Evolutionary conservation across 2,113 vertebrate species (phyloP).

Genomic region (Empidonax traillii): DNA sequence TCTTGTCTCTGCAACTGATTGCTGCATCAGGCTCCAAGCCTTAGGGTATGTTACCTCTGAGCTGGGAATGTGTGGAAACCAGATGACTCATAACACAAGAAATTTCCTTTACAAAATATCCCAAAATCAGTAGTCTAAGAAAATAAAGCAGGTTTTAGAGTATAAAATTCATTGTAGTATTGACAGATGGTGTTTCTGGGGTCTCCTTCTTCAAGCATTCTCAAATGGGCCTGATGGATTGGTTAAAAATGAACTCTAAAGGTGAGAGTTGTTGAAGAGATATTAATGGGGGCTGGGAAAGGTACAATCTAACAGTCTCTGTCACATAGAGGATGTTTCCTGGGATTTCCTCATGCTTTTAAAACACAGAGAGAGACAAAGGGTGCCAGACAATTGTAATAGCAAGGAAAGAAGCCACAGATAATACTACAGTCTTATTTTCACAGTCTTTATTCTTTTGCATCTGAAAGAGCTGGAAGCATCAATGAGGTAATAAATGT

Average conservation of each 20-base stretch:
- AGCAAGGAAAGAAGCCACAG: not conserved
- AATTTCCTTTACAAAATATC: not conserved
- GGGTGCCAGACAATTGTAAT: not conserved
- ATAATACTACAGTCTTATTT: not conserved
- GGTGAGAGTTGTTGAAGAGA: not conserved
- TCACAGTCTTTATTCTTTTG: not conserved
- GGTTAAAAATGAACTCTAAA: not conserved
- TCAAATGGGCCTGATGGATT: not conserved
- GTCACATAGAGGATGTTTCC: not conserved
- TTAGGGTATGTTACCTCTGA: not conserved
- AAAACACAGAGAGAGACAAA: not conserved
- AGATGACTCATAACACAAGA: not conserved
- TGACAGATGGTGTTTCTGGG: not conserved
- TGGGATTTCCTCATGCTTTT: not conserved
- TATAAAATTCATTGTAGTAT: not conserved
- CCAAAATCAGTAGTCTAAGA: not conserved
- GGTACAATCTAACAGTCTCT: not conserved
- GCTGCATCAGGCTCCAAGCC: not conserved
- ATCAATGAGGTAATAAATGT: not conserved
- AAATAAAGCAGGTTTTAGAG: not conserved
- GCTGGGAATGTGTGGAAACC: not conserved
- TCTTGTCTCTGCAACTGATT: not conserved
- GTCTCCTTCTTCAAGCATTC: not conserved
- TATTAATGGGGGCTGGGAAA: not conserved
- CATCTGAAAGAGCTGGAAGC: not conserved